Percentiles rank a stretch among this genome's conserved stretches.
phyloP scores from a whole-genome alignment of 1,140 invertebrate species.

The Pemphigus obesinymphae region DNA sequence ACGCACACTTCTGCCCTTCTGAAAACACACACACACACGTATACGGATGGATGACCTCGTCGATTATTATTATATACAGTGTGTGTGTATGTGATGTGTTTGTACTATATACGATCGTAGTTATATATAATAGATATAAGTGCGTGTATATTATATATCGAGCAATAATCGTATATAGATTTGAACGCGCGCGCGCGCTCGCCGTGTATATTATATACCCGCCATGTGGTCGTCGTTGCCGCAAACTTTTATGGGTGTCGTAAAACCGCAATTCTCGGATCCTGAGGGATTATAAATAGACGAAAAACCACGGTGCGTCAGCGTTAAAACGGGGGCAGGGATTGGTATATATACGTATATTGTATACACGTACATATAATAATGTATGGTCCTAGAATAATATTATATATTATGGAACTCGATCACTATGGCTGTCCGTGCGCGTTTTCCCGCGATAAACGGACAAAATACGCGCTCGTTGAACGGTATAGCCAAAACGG shows the following conservation, averaged over 20 bases:
- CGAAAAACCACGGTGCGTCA: not conserved
- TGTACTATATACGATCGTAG: not conserved
- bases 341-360: not conserved
- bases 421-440: not conserved
- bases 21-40: not conserved
- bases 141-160: not conserved
- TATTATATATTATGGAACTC: not conserved
- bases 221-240: constrained; percentile 28
- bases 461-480: not conserved
- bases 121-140: not conserved
- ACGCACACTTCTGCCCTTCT: not conserved
- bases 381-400: no score
- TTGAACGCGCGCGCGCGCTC: not conserved
- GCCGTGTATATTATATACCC: not conserved
- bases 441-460: not conserved
- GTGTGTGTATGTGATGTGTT: not conserved
- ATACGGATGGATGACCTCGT: constrained; percentile 33
- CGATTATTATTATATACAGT: not conserved
- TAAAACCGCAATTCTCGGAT: constrained; percentile 39
- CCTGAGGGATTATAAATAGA: constrained; percentile 17
- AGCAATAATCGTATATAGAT: constrained; percentile 23
- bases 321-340: not conserved
- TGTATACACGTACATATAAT: not conserved
- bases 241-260: constrained; percentile 39
- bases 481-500: not conserved